Evolutionary conservation across 2,797 vertebrate species (phyloP).

Genomic region (Heteromormyrus szaboi): DNA sequence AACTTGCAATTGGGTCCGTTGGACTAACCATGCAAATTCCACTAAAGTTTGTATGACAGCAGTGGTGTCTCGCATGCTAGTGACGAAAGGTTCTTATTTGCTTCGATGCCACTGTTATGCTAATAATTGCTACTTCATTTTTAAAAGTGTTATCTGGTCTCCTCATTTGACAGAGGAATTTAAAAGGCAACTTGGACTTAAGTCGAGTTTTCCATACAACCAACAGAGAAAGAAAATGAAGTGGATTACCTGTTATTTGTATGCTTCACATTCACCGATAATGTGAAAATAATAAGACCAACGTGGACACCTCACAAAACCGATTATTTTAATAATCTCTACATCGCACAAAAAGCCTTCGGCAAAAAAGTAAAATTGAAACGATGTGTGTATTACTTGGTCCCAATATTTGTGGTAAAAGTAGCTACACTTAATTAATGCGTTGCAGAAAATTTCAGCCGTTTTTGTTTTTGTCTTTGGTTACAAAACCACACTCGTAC

Average conservation of each 20-base stretch:
- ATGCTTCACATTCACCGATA: slow-evolving; percentile 77
- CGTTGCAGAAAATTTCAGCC: slow-evolving; percentile 91
- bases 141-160: neutral
- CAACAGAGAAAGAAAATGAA: slow-evolving; percentile 50
- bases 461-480: slow-evolving; percentile 98
- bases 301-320: slow-evolving; percentile 57
- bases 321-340: slow-evolving; percentile 45
- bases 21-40: neutral
- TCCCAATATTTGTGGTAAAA: slow-evolving; percentile 75
- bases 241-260: slow-evolving; percentile 64
- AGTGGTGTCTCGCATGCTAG: neutral
- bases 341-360: slow-evolving; percentile 56
- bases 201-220: slow-evolving; percentile 9
- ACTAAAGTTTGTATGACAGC: neutral
- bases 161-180: slow-evolving; percentile 36
- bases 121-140: neutral
- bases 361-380: slow-evolving; percentile 57
- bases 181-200: slow-evolving; percentile 30
- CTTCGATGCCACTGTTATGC: neutral
- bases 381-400: slow-evolving; percentile 61
- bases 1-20: neutral
- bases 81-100: neutral
- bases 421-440: slow-evolving; percentile 54
- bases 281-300: slow-evolving; percentile 64
- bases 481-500: slow-evolving; percentile 99